These are phyloP conservation scores for Epinephelus coioides DNA, from an alignment of 2,797 vertebrate species.

Conservation along the genomic window DNA sequence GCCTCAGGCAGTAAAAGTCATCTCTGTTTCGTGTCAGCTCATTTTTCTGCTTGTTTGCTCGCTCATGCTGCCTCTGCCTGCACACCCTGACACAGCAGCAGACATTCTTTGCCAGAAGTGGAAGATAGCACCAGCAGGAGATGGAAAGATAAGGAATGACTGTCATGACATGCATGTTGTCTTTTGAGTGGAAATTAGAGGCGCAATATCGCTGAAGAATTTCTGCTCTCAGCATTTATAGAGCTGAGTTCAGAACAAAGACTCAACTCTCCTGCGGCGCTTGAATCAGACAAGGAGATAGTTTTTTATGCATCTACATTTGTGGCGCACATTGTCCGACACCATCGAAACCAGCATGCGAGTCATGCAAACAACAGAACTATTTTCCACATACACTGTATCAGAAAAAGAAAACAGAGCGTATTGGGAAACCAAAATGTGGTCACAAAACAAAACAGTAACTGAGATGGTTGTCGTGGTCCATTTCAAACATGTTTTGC, in stretches of 20 bases:
- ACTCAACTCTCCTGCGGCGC: constrained; percentile 1
- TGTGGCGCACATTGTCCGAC: constrained; percentile 5
- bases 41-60: constrained; percentile 54
- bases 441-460: constrained; percentile 44
- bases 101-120: constrained; percentile 74
- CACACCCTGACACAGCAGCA: constrained; percentile 76
- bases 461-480: constrained; percentile 34
- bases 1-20: constrained; percentile 3
- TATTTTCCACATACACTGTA: constrained; percentile 19
- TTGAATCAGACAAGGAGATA: constrained; percentile 1
- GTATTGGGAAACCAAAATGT: constrained; percentile 46
- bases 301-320: constrained; percentile 18
- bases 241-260: constrained; percentile 25
- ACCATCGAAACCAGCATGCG: not conserved
- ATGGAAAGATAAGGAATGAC: constrained; percentile 79
- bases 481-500: constrained; percentile 66
- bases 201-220: constrained; percentile 68
- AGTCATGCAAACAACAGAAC: constrained; percentile 1
- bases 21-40: constrained; percentile 32
- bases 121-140: constrained; percentile 72
- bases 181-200: constrained; percentile 71
- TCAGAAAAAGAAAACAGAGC: constrained; percentile 18
- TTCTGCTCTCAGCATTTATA: constrained; percentile 47
- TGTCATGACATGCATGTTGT: constrained; percentile 82
- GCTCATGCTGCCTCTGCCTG: constrained; percentile 56